Conservation (phyloP, 35 echinoderm and acorn worm species). For the Eucidaris tribuloides region DNA sequence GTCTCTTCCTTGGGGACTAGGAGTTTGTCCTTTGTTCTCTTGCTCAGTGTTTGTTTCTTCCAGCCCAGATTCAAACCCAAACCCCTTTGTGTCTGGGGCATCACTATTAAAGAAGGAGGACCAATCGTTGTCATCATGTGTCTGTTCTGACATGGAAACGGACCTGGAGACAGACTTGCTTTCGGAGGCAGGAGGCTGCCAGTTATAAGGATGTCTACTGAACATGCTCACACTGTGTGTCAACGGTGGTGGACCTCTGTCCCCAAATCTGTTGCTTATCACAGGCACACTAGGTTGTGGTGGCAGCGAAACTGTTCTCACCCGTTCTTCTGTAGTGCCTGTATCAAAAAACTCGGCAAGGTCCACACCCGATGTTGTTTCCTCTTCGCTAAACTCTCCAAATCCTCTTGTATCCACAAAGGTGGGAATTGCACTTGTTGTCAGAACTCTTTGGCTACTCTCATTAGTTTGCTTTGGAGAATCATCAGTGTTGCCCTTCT, state of each 20-base stretch:
- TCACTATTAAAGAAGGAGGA: not conserved
- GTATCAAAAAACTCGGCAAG: conserved; percentile 65
- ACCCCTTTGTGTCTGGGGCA: conserved; percentile 1
- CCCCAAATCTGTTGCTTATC: not conserved
- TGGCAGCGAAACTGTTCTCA: not conserved
- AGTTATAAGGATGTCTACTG: not conserved
- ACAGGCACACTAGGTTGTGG: not conserved
- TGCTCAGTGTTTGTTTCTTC: not conserved
- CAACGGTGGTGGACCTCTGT: not conserved
- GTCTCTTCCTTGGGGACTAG: not conserved
- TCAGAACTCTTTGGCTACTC: conserved; percentile 17
- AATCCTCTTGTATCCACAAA: conserved; percentile 77
- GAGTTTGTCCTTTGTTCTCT: not conserved
- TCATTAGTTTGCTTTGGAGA: conserved; percentile 66
- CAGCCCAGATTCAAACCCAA: conserved; percentile 4
- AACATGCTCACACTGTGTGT: conserved; percentile 30
- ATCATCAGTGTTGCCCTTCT: not conserved
- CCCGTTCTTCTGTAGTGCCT: not conserved
- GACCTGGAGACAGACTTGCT: too few species aligned
- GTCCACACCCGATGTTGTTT: conserved; percentile 39
- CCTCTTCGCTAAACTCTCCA: conserved; percentile 49
- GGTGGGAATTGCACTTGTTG: conserved; percentile 19
- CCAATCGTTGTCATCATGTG: not conserved
- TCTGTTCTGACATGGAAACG: not conserved
- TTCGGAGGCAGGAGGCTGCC: too few species aligned